Evolutionary conservation across 1,140 invertebrate genomes (phyloP), one percentile per base, ranked within the genome.

Genomic region (Cheumatopsyche charites): DNA sequence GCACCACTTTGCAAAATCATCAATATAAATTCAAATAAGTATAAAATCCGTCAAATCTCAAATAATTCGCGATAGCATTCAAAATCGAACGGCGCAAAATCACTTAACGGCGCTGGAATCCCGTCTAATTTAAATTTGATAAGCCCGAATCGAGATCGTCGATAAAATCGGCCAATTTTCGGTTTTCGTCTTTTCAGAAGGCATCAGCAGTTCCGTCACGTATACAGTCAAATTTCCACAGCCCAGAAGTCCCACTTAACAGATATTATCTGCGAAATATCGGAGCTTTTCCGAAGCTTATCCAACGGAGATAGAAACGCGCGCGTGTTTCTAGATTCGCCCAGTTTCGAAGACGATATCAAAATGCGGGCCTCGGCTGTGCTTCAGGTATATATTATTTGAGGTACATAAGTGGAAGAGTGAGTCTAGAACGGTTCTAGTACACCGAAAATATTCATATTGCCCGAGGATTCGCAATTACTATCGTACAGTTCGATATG

Each of bases 391-490:
- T 36, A 36, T 4, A 36, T 36, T 9, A 36, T 36, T 36, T 36
- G 3, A 36, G 29, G 29, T 9, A 36, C 9, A 4, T 36, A 9
- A 4, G 29, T 49, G 47, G 19, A 49, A n/a, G 13, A 15, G 13
- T 49, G 47, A 15, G 47, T 21, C 4, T 2, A 21, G 47, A 23
- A 41, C 25, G 12, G n/a, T 62, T 23, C 11, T 26, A 19, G 58
- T 41, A 15, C 13, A 62, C 58, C 29, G 58, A 62, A 62, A 62
- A 62, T 62, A 62, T 62, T 62, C 58, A 26, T 25, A 62, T 62
- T 21, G 58, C 58, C 58, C 25, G 19, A 62, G 58, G 29, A 26
- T 62, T 26, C 25, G 29, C 47, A 62, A 62, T 62, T 62, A 62
- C 47, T 62, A 13, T 26, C 58, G 26, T 62, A 26, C 23, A 19